Evolutionary conservation across 2,797 vertebrate species (phyloP).

Genomic region (Glyptemys insculpta): DNA sequence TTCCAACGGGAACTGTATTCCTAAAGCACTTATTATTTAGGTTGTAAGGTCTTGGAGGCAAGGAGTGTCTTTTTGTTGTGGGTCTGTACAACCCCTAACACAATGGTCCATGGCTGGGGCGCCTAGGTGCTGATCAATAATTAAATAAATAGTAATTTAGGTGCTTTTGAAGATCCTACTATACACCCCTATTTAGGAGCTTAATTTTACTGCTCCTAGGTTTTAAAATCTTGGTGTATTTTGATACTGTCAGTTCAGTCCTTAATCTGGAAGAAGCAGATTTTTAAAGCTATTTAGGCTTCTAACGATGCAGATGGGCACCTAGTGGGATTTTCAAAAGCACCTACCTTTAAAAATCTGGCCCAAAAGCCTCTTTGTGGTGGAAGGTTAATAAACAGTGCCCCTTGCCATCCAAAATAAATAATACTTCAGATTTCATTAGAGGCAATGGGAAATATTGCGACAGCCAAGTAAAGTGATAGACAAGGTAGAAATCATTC

Average conservation of each 20-base stretch:
- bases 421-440: neutral
- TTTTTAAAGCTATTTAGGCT: neutral
- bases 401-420: neutral
- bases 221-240: neutral
- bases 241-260: neutral
- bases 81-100: neutral
- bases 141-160: neutral
- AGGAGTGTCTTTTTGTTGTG: neutral
- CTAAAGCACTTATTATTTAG: neutral
- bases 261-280: neutral
- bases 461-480: neutral
- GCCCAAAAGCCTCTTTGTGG: neutral
- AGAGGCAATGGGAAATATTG: neutral
- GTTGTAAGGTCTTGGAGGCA: neutral
- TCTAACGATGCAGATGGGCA: neutral
- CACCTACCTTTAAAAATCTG: neutral
- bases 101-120: neutral
- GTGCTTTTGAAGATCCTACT: neutral
- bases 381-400: neutral
- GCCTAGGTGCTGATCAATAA: neutral
- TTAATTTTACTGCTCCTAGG: neutral
- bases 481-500: constrained; percentile 42
- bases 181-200: neutral
- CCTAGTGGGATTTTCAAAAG: neutral
- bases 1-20: neutral